These are phyloP conservation scores for Achatina immaculata DNA, from an alignment of 1,140 invertebrate genomes.

Conservation along the genomic window DNA sequence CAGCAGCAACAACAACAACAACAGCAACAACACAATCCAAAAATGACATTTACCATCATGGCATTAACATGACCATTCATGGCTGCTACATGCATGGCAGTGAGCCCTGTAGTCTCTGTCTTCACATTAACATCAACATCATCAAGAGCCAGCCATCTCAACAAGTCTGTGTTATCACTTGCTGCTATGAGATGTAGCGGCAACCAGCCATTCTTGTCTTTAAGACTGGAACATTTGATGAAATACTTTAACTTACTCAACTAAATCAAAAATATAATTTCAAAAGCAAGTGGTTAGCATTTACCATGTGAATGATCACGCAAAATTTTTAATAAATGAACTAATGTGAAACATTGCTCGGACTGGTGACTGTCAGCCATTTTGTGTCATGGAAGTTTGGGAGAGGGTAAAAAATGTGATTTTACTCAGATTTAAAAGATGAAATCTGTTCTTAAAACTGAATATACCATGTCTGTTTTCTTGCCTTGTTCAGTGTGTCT, in stretches of 20 bases:
- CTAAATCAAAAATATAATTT: background rate
- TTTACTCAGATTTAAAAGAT: too few species aligned
- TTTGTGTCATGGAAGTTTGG: too few species aligned
- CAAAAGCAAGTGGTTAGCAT: too few species aligned
- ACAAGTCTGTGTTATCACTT: conserved; percentile 59
- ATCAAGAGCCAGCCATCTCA: conserved; percentile 61
- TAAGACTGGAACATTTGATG: conserved; percentile 51
- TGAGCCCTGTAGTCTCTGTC: conserved; percentile 69
- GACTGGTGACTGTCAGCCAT: background rate
- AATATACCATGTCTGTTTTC: too few species aligned
- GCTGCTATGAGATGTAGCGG: conserved; percentile 60
- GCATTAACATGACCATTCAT: conserved; percentile 69
- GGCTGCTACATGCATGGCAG: conserved; percentile 68
- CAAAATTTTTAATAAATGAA: background rate
- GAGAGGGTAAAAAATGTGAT: too few species aligned
- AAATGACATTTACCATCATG: conserved; percentile 56
- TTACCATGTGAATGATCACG: background rate
- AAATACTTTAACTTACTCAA: too few species aligned
- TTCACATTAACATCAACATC: conserved; percentile 58
- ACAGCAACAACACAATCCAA: background rate
- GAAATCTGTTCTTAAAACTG: too few species aligned
- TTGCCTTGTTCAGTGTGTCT: too few species aligned
- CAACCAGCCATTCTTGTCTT: conserved; percentile 62
- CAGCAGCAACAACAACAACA: too few species aligned
- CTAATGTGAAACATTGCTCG: background rate